Percentiles rank a stretch among this genome's conserved stretches.
phyloP scores from a whole-genome alignment of 2,888 invertebrate genomes.

The Cryptocephalus moraei region DNA sequence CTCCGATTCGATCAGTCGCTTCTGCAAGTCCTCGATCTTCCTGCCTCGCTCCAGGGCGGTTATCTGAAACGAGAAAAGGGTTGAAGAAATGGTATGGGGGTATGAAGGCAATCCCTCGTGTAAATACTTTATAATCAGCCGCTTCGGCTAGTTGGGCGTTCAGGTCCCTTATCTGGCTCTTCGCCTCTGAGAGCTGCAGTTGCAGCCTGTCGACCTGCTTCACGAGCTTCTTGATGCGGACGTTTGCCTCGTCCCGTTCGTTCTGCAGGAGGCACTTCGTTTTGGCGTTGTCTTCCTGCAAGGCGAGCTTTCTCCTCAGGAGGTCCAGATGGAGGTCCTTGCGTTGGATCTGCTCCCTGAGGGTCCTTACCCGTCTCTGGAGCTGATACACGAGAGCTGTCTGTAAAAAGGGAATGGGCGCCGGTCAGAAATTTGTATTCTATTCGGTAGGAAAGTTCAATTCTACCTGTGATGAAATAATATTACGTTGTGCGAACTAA shows the following conservation, averaged over 20 bases:
- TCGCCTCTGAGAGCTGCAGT: slow-evolving; percentile 70
- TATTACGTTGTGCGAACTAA: no score
- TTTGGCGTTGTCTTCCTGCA: slow-evolving; percentile 67
- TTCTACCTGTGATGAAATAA: no score
- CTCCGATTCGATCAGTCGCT: slow-evolving; percentile 72
- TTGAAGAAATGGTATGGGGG: not conserved
- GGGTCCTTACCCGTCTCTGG: slow-evolving; percentile 73
- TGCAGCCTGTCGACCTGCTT: slow-evolving; percentile 77
- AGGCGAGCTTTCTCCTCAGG: slow-evolving; percentile 72
- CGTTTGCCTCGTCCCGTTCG: slow-evolving; percentile 58
- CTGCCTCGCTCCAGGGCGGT: slow-evolving; percentile 72
- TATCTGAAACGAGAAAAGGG: slow-evolving; percentile 47
- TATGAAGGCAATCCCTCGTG: not conserved
- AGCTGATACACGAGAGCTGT: slow-evolving; percentile 82
- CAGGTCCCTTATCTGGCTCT: slow-evolving; percentile 69
- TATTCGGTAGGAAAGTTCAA: not conserved
- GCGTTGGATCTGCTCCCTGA: slow-evolving; percentile 83
- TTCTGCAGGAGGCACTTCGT: slow-evolving; percentile 52
- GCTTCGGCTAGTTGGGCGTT: slow-evolving; percentile 79
- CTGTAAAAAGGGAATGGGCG: slow-evolving; percentile 34
- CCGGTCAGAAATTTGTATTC: not conserved
- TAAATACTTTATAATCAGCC: slow-evolving; percentile 71
- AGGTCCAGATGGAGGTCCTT: slow-evolving; percentile 87
- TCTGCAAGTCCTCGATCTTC: slow-evolving; percentile 75
- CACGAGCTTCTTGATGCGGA: slow-evolving; percentile 65